Evolutionary conservation across 2,888 invertebrate species (phyloP).

Genomic region (Dynastes grantii): DNA sequence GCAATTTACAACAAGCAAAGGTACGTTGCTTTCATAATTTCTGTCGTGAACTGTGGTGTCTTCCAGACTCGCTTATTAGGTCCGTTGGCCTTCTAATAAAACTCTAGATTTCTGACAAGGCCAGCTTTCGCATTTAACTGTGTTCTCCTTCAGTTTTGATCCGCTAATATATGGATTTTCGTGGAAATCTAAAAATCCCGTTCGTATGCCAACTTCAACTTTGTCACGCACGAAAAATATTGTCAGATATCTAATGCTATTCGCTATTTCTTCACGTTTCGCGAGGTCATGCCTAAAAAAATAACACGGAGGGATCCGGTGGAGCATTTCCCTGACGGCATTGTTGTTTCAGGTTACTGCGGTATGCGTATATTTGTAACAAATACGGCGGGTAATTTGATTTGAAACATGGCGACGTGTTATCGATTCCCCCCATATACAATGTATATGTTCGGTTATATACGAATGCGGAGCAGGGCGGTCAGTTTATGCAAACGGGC

Average conservation of each 20-base stretch:
- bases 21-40: no score
- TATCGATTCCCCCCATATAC: conserved; percentile 19
- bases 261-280: neutral
- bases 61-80: no score
- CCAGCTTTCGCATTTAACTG: no score
- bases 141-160: no score
- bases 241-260: neutral
- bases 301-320: neutral
- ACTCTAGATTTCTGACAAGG: no score
- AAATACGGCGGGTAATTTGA: conserved; percentile 18
- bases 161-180: neutral
- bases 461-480: conserved; percentile 5
- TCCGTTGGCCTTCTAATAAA: no score
- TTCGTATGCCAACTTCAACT: neutral
- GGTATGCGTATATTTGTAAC: conserved; percentile 15
- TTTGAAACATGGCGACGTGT: conserved; percentile 8
- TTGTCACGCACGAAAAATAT: conserved; percentile 8
- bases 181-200: conserved; percentile 1
- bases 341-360: conserved; percentile 20
- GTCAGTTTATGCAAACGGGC: conserved; percentile 36
- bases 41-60: no score
- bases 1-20: no score
- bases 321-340: neutral
- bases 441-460: neutral
- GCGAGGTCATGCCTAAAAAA: neutral